Evolutionary conservation across 30 jellyfish, hydroid and myxozoan genomes (phyloP), one percentile per base, ranked within the genome.

Genomic region (Catostylus mosaicus): DNA sequence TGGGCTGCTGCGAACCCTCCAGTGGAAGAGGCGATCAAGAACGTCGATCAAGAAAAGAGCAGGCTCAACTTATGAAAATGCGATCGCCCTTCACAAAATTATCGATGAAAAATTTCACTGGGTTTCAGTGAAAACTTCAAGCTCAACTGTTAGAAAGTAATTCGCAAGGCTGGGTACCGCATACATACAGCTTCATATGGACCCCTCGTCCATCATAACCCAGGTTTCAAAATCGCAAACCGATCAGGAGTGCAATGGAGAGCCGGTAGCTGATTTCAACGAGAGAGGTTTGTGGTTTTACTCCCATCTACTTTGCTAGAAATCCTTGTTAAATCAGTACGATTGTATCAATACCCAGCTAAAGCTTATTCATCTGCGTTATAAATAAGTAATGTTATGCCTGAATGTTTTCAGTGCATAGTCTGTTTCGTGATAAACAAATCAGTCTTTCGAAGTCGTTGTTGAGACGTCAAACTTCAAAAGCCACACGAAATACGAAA

Each of bases 121-220:
- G 38, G n/a, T 27, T 19, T 27, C 71, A 59, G 71, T 59, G 71
- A 59, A 59, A 18, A 23, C 36, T 7, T 2, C 36, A 51, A 35
- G 8, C 14, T 31, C 26, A 38, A 1, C 19, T 29, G 30, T 45
- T 36, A 37, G 40, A 82, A 54, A 9, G 45, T 11, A 29, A 69
- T 37, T 50, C 59, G 90, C 89, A 62, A 92, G 70, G 87, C 98
- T 92, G 98, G 98, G 88, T 85, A 31, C 94, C 10, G 43, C 92
- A 69, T 86, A 92, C 65, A 82, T 67, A 75, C 95, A 75, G 83
- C 95, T 92, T 71, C 96, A 85, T 77, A 92, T 92, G 98, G 98
- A 92, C 88, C 86, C 94, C 26, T 81, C 98, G 95, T 92, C 98
- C 94, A 92, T 92, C 68, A 92, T 92, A 78, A 92, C 98, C 32